A percentile compares a stretch with the other conserved stretches of the same genome.
Evolutionary conservation across 1,140 invertebrate genomes (phyloP).

Genomic region (Papilio machaon): DNA sequence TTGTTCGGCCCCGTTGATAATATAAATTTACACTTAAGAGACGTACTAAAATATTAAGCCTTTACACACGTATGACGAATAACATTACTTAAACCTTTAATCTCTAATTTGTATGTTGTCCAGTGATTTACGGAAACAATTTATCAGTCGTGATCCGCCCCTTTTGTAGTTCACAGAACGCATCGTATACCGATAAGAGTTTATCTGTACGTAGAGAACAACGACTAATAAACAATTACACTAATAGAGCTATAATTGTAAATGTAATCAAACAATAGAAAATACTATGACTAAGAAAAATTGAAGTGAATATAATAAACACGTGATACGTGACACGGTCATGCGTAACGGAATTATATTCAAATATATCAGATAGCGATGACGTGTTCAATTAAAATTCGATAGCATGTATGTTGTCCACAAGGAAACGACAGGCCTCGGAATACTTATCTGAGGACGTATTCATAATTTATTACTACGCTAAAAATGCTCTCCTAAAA

Average conservation of each 20-base stretch:
- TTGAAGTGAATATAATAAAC: not conserved
- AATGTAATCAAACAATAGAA: constrained; percentile 22
- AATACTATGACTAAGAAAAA: constrained; percentile 13
- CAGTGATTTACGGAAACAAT: constrained; percentile 2
- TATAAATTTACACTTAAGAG: not conserved
- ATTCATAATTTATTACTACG: constrained; percentile 2
- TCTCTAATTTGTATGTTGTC: not conserved
- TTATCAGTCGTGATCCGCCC: constrained; percentile 19
- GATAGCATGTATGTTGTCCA: constrained; percentile 12
- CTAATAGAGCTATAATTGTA: not conserved
- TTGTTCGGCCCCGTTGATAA: not conserved
- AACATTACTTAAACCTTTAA: not conserved
- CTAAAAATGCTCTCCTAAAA: not conserved
- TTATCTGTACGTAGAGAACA: constrained; percentile 13
- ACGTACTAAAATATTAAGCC: not conserved
- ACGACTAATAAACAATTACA: constrained; percentile 11
- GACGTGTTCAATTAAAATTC: constrained; percentile 18
- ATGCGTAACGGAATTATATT: constrained; percentile 11
- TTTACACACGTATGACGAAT: not conserved
- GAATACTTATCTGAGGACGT: constrained; percentile 15
- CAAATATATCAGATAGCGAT: constrained; percentile 6
- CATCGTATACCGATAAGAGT: constrained; percentile 21
- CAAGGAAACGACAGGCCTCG: not conserved
- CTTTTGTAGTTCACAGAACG: constrained; percentile 18
- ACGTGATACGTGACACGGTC: not conserved